Base-by-base conservation (phyloP, 2,888 invertebrate species). In the Alsophila aescularia region DNA sequence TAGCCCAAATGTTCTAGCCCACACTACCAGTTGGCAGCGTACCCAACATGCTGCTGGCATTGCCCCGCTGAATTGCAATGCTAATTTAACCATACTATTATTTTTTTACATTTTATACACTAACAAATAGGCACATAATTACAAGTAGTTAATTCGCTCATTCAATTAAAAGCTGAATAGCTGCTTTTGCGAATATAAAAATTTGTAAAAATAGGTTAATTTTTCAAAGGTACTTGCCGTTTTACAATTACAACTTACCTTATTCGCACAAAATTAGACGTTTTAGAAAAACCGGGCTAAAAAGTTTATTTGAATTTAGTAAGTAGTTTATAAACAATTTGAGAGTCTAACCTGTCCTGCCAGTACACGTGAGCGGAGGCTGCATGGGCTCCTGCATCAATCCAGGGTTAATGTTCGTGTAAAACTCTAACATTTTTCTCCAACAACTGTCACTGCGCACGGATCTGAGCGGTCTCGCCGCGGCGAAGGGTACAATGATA, bases 351-450 rank as follows among this genome's bases (percentile, higher is more conserved):
- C 95, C 95, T 92, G 94, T 92, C 75, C 94, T 89, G 67, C 93
- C 94, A 67, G 93, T 91, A 82, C 94, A 94, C 70, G 93, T 92
- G 66, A 93, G 87, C 60, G 92, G 92, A 49, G 92, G 92, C 80
- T 93, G 90, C 83, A 90, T 83, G 51, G 86, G 86, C 64, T 94
- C 94, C 69, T 92, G 93, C 79, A 94, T 85, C 89, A 94, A 92
- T 83, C 92, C 92, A 59, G 93, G 77, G 69, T 92, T 93, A 64
- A 94, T 87, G 75, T 93, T 93, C 52, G 94, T 93, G 79, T 94
- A 95, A 84, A 95, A 95, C 81, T 95, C 95, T 89, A 95, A 93
- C 95, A 95, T 95, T 77, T 85, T 92, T 74, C 72, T 76, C 71
- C 77, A 77, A 61, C 52, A 77, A 73, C 66, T 65, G 59, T 62